These are phyloP conservation scores for Formica aserva DNA, from an alignment of 2,888 invertebrate species.

Conservation along the genomic window DNA sequence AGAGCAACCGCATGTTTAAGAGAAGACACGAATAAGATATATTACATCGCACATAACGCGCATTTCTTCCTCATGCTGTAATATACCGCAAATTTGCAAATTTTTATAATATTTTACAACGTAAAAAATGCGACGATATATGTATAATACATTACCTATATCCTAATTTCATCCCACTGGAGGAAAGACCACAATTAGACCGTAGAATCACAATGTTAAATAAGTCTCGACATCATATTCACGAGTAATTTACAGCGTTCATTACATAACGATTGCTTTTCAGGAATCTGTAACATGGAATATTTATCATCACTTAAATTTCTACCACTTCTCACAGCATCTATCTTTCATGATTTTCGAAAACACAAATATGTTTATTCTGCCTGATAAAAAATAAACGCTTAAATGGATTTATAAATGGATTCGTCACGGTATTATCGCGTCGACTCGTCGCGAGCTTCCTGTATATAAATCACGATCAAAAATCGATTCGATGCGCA, in stretches of 20 bases:
- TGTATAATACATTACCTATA: constrained; percentile 30
- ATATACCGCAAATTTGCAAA: neutral
- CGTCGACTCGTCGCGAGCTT: constrained; percentile 26
- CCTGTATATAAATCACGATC: constrained; percentile 44
- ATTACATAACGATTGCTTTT: constrained; percentile 61
- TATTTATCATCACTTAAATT: constrained; percentile 10
- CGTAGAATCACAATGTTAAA: neutral
- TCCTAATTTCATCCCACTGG: neutral
- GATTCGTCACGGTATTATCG: constrained; percentile 25
- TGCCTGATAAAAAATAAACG: neutral
- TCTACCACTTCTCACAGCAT: neutral
- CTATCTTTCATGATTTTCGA: neutral
- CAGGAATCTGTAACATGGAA: constrained; percentile 63
- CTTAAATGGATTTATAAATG: neutral
- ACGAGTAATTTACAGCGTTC: constrained; percentile 49
- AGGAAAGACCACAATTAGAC: constrained; percentile 1
- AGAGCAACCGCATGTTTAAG: neutral
- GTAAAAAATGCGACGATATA: neutral
- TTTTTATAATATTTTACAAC: neutral
- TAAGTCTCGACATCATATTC: neutral
- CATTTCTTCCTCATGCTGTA: neutral
- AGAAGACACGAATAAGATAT: constrained; percentile 1
- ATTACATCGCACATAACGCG: neutral
- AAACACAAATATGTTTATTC: neutral
- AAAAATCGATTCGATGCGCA: constrained; percentile 48